A percentile compares a stretch with the other conserved stretches of the same genome.
These are phyloP conservation scores for Balaeniceps rex DNA, from an alignment of 2,113 vertebrate species.

Conservation along the genomic window DNA sequence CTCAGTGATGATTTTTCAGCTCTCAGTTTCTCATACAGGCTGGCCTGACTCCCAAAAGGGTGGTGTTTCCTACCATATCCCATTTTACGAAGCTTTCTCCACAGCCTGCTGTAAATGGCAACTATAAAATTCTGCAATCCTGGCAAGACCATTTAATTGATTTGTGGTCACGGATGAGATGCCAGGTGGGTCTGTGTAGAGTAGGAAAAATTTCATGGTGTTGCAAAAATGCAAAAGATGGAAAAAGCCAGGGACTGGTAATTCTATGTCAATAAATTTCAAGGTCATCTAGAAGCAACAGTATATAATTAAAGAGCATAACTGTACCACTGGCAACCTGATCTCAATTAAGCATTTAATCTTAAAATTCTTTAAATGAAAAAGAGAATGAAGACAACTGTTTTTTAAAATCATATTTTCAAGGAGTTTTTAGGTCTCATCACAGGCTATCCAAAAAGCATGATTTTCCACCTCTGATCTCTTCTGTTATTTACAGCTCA, in stretches of 20 bases:
- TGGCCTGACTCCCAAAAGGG: background rate
- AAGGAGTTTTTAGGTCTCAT: background rate
- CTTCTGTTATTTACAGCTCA: background rate
- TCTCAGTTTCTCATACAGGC: background rate
- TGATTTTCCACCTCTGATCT: background rate
- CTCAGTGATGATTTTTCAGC: background rate
- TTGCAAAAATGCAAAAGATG: background rate
- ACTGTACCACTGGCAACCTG: background rate
- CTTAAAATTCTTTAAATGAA: background rate
- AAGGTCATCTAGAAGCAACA: background rate
- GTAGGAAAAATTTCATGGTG: background rate
- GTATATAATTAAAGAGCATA: background rate
- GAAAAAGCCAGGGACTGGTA: background rate
- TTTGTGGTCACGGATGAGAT: background rate
- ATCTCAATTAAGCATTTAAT: background rate
- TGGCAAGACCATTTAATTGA: background rate
- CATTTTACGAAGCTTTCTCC: background rate
- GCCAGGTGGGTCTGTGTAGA: background rate
- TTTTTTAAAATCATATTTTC: background rate
- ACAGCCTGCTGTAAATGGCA: background rate
- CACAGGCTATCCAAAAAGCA: background rate
- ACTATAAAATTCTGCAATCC: background rate
- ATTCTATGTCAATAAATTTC: background rate
- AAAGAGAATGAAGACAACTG: background rate
- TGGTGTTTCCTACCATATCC: background rate